These are phyloP conservation scores for Speoplatyrhinus poulsoni DNA, from an alignment of 2,113 vertebrate genomes.

Conservation along the genomic window DNA sequence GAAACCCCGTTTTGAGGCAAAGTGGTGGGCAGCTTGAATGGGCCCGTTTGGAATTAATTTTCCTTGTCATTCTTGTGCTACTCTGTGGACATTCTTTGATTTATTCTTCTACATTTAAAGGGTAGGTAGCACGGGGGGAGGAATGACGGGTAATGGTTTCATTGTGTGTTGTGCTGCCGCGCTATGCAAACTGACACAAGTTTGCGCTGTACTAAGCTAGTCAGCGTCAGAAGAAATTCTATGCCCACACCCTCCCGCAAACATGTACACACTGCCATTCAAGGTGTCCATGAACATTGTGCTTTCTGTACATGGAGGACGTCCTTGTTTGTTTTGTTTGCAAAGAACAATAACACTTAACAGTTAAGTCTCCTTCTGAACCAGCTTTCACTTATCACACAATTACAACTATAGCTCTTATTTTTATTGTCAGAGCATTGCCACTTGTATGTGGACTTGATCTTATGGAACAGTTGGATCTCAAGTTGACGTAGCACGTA, in stretches of 20 bases:
- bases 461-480: conserved; percentile 18
- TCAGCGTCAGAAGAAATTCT: conserved; percentile 23
- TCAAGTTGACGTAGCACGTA: not conserved
- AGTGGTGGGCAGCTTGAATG: conserved; percentile 7
- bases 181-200: conserved; percentile 68
- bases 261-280: conserved; percentile 11
- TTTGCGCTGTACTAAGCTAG: conserved; percentile 42
- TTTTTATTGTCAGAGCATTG: conserved; percentile 6
- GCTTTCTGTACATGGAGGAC: conserved; percentile 16
- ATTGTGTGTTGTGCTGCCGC: conserved; percentile 59
- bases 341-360: conserved; percentile 7
- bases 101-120: not conserved
- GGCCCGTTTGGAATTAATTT: conserved; percentile 11
- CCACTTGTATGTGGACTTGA: conserved; percentile 18
- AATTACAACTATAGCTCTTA: conserved; percentile 23
- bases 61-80: not conserved
- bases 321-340: not conserved
- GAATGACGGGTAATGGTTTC: conserved; percentile 31
- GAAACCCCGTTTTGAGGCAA: not conserved
- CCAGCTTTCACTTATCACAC: too few relatives aligned
- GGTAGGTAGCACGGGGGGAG: not conserved
- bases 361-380: not conserved
- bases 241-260: not conserved
- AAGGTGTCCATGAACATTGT: conserved; percentile 17
- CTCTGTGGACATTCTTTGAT: too few relatives aligned